These are phyloP conservation scores for Corythornis madagascariensis DNA, from an alignment of 2,113 vertebrate genomes.

Conservation along the genomic window DNA sequence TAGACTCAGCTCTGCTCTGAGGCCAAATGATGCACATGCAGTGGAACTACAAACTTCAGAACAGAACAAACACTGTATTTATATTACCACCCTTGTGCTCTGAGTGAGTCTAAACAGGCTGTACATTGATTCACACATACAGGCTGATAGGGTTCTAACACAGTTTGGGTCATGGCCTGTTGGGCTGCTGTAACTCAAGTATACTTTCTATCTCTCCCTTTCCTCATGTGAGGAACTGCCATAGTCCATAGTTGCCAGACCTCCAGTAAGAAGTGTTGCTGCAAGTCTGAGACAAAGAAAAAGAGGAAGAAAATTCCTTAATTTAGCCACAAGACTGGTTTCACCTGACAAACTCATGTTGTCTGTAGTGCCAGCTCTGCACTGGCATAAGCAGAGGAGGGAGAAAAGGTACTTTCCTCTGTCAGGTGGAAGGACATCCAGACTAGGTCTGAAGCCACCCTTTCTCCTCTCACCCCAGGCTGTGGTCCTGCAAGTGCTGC, in stretches of 20 bases:
- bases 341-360: fast-evolving
- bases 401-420: fast-evolving
- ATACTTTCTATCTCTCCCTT: neutral
- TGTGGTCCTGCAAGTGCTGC: neutral
- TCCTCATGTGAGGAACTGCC: neutral
- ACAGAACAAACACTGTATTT: neutral
- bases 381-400: neutral
- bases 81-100: neutral
- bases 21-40: neutral
- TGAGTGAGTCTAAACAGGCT: neutral
- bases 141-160: neutral
- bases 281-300: neutral
- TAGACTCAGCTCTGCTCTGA: neutral
- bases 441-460: neutral
- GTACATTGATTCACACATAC: neutral
- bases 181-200: neutral
- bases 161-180: neutral
- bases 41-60: neutral
- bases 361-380: neutral
- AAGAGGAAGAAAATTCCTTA: neutral
- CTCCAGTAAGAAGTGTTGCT: neutral
- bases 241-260: neutral
- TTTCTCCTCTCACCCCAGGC: neutral
- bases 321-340: neutral
- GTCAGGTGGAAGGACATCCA: neutral